Base-by-base conservation (phyloP, 2,113 vertebrate species). In the Jaculus jaculus region DNA sequence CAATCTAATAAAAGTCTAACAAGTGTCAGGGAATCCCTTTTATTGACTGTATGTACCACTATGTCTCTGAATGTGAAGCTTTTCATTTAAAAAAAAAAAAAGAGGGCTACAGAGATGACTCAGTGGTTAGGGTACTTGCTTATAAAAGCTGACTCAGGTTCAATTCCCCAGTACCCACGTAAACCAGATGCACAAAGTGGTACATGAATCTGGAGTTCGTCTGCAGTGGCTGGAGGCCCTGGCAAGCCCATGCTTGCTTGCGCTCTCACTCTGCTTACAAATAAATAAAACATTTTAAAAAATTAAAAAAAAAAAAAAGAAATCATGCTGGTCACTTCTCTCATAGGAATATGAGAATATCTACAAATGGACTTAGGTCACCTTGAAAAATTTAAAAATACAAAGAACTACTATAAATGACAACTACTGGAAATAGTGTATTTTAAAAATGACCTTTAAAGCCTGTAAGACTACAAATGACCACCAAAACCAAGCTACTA, bases 331-430 rank as follows among this genome's bases (percentile, higher is more conserved):
- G 51, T 84, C 39, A 92, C 60, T 94, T 93, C 72, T 93, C 47
- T 94, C 75, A 85, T 23, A 94, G 32, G 65, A 78, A 82, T 92
- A 93, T 80, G 39, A 92, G 81, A 94, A 51, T 84, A 91, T 89
- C 84, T 94, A 85, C 82, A 94, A 94, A 94, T 86, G 65, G 66
- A 90, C 80, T 97, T 34, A 58, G 66, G 80, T 95, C 71, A 96
- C 69, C 68, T 75, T 96, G 69, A 81, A 89, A 79, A 92, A 51
- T 88, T 69, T 85, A 85, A 93, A 90, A 94, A 91, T 34, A 77
- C 34, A 71, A 93, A 93, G 5, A 92, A 84, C 82, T 89, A 87
- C 87, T 92, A 78, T n/a, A 94, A 82, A 72, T 88, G 73, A 93
- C 69, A 93, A 84, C 30, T 90, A 58, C 16, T 97, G 54, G 85